These are phyloP conservation scores for Caranx melampygus DNA, from an alignment of 2,113 vertebrate genomes.

Conservation along the genomic window DNA sequence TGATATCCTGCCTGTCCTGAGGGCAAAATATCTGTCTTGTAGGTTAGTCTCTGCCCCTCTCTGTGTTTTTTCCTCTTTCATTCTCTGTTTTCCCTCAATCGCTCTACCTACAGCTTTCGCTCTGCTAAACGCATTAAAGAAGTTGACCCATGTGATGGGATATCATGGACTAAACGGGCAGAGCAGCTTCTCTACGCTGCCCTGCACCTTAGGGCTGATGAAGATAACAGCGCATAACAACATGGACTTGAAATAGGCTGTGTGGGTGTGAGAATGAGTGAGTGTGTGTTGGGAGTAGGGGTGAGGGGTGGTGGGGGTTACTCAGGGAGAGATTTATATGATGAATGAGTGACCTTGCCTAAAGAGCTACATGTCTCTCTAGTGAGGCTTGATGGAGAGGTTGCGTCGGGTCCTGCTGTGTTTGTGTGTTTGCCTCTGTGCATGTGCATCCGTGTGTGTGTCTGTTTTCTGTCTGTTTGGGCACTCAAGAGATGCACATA, in stretches of 20 bases:
- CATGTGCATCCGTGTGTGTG: neutral
- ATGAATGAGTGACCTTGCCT: constrained; percentile 80
- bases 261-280: constrained; percentile 2
- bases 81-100: constrained; percentile 31
- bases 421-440: constrained; percentile 21
- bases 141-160: constrained; percentile 47
- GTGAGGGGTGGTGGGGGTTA: constrained; percentile 25
- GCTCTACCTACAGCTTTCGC: constrained; percentile 49
- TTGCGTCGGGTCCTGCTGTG: constrained; percentile 45
- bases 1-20: constrained; percentile 53
- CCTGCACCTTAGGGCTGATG: constrained; percentile 60
- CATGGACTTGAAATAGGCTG: constrained; percentile 22
- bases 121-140: constrained; percentile 26
- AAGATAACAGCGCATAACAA: constrained; percentile 63
- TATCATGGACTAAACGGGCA: constrained; percentile 35
- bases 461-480: constrained; percentile 32
- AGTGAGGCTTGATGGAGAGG: constrained; percentile 61
- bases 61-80: constrained; percentile 25
- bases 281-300: neutral
- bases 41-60: constrained; percentile 30
- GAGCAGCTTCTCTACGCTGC: constrained; percentile 34
- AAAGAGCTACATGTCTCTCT: constrained; percentile 69
- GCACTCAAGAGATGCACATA: constrained; percentile 48
- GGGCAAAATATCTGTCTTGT: constrained; percentile 56
- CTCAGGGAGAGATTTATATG: constrained; percentile 66